Evolutionary conservation across 2,797 vertebrate genomes (phyloP).

Genomic region (Lacerta bilineata): DNA sequence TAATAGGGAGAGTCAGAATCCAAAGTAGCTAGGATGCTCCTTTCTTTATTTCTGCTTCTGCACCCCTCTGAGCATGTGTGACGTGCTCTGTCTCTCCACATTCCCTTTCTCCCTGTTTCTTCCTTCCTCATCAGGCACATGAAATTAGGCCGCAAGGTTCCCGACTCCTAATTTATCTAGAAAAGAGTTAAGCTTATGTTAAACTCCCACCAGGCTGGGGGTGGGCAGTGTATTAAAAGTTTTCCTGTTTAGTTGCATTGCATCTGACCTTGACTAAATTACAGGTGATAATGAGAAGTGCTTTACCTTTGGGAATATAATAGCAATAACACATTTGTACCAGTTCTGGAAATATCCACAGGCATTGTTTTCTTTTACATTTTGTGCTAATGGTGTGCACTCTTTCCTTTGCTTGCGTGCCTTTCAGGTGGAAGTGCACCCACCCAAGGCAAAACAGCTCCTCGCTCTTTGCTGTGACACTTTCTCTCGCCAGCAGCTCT

Average conservation of each 20-base stretch:
- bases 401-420: neutral
- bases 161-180: neutral
- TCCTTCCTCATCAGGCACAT: neutral
- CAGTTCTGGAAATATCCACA: neutral
- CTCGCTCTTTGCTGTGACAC: conserved; percentile 89
- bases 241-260: neutral
- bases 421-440: conserved; percentile 91
- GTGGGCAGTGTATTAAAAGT: neutral
- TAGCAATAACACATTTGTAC: neutral
- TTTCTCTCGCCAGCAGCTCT: conserved; percentile 91
- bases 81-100: no score
- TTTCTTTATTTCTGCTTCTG: neutral
- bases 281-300: neutral
- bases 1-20: neutral
- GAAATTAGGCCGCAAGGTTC: neutral
- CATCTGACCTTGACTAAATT: neutral
- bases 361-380: neutral
- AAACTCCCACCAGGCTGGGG: neutral
- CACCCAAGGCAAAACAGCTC: conserved; percentile 88
- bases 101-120: neutral
- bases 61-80: neutral
- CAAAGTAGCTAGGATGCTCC: neutral
- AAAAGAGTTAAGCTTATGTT: neutral
- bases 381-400: neutral
- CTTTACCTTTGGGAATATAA: neutral